A percentile compares a stretch with the other conserved stretches of the same genome.
phyloP scores from a whole-genome alignment of 2,888 invertebrate species.

The Exocentrus adspersus region DNA sequence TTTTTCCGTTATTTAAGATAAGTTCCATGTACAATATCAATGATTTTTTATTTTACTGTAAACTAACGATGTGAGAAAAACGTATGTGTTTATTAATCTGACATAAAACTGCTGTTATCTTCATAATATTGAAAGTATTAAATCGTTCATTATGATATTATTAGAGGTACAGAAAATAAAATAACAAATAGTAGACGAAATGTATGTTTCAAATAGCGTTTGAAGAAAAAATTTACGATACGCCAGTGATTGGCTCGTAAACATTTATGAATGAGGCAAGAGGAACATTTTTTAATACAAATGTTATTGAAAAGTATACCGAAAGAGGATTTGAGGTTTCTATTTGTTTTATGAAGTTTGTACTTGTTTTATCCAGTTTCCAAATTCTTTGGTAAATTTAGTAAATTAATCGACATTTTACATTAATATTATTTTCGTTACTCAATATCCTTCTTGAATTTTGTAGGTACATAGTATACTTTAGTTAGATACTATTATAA shows the following conservation, averaged over 20 bases:
- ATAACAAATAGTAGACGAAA: conserved; percentile 36
- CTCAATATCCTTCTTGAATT: too few species aligned
- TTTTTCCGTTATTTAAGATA: conserved; percentile 42
- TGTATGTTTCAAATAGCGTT: conserved; percentile 30
- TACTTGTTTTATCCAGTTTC: too few species aligned
- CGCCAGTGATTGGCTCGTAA: conserved; percentile 20
- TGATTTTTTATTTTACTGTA: conserved; percentile 39
- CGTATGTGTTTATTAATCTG: conserved; percentile 42
- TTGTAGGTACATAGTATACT: too few species aligned
- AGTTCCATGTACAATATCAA: conserved; percentile 46
- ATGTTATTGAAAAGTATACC: neutral
- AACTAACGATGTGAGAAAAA: conserved; percentile 43
- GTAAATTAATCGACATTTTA: too few species aligned
- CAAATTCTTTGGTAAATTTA: too few species aligned
- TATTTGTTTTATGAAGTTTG: neutral
- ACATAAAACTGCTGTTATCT: conserved; percentile 35
- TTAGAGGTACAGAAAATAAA: conserved; percentile 35
- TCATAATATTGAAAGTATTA: conserved; percentile 38
- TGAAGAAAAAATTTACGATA: conserved; percentile 25
- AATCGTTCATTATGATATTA: conserved; percentile 38
- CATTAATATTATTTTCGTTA: too few species aligned
- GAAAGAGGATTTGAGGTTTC: too few species aligned
- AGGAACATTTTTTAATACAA: neutral
- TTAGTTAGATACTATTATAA: too few species aligned
- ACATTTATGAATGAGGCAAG: conserved; percentile 22